These are phyloP conservation scores for Nomada hirtipes DNA, from an alignment of 2,888 invertebrate genomes.

Conservation along the genomic window DNA sequence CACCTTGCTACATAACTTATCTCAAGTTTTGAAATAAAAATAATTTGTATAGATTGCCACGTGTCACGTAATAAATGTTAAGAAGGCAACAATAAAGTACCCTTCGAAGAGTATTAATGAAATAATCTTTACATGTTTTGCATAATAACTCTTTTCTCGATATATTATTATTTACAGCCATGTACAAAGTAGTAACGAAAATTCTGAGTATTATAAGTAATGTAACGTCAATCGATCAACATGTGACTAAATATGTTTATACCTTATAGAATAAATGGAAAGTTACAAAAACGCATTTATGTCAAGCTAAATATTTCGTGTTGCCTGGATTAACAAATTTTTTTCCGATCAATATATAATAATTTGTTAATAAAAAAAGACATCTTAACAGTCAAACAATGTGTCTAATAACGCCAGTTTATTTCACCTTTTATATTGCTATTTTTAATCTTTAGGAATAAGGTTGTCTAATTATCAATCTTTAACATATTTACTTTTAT, in stretches of 20 bases:
- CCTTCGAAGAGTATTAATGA: constrained; percentile 12
- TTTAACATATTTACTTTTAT: no score
- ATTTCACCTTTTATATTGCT: not conserved
- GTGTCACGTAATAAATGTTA: constrained; percentile 16
- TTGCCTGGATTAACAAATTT: not conserved
- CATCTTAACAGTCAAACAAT: no score
- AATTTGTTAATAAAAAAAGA: no score
- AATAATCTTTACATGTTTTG: constrained; percentile 16
- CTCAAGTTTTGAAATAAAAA: constrained; percentile 10
- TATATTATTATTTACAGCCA: not conserved
- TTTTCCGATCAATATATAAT: no score
- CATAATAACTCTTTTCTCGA: not conserved
- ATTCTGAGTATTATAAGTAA: constrained; percentile 1
- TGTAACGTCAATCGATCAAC: not conserved
- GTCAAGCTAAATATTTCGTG: not conserved
- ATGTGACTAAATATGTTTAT: constrained; percentile 3
- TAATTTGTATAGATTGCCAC: constrained; percentile 18
- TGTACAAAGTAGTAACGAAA: not conserved
- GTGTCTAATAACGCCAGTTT: not conserved
- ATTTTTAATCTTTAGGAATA: no score
- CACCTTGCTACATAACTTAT: constrained; percentile 16
- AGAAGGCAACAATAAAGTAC: constrained; percentile 4
- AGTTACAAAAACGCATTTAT: not conserved
- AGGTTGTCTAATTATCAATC: no score
- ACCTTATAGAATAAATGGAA: not conserved